These are phyloP conservation scores for Ophonus ardosiacus DNA, from an alignment of 2,888 invertebrate species.

Conservation along the genomic window DNA sequence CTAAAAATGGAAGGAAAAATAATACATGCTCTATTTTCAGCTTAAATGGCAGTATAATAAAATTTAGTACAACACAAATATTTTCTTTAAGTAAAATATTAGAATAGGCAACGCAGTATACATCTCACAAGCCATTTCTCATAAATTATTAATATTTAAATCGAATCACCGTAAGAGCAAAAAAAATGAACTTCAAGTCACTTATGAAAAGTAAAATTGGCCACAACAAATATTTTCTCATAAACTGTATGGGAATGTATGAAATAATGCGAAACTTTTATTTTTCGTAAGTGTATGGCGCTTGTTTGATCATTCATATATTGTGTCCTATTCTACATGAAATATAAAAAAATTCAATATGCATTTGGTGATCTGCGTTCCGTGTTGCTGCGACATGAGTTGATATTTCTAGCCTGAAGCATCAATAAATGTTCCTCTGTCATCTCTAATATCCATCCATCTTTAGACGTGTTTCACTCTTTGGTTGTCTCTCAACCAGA, in stretches of 20 bases:
- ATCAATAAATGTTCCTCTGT: constrained; percentile 13
- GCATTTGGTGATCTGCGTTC: neutral
- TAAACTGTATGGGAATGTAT: neutral
- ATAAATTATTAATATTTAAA: no score
- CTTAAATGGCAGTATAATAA: no score
- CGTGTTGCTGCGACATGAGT: constrained; percentile 1
- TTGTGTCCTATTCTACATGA: neutral
- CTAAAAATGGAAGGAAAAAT: no score
- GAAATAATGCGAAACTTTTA: neutral
- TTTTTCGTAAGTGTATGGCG: neutral
- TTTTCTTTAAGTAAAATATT: no score
- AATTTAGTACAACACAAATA: no score
- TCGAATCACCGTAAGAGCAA: no score
- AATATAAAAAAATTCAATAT: neutral
- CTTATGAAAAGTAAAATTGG: no score
- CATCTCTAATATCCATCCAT: constrained; percentile 8
- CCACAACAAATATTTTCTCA: no score
- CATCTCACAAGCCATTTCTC: no score
- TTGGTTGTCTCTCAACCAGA: neutral
- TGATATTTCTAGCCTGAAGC: constrained; percentile 3
- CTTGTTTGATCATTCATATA: neutral
- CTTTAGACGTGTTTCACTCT: neutral
- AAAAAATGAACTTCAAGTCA: no score
- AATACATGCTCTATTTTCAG: no score
- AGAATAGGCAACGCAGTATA: no score